Conservation (phyloP, 2,113 vertebrate species). For the Pterophyllum scalare region DNA sequence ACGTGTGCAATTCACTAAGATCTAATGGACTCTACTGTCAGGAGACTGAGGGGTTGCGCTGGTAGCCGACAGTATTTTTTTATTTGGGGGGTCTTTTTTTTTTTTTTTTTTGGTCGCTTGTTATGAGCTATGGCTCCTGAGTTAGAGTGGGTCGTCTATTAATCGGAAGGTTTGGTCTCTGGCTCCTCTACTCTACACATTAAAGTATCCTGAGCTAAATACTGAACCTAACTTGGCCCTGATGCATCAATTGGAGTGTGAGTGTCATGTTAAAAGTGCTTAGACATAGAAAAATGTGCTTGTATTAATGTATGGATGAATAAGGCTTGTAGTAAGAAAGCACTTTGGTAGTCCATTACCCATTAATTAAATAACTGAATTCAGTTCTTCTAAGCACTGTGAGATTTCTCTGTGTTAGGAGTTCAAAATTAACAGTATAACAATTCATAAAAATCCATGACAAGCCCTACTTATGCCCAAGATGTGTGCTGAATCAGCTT, state of each 20-base stretch:
- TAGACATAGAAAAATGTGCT: no score
- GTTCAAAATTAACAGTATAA: background rate
- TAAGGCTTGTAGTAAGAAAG: no score
- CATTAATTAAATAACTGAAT: background rate
- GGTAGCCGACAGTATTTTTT: no score
- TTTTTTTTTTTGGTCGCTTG: background rate
- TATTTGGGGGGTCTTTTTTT: no score
- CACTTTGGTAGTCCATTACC: background rate
- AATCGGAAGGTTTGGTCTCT: background rate
- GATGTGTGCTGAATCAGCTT: conserved; percentile 24
- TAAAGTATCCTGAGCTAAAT: background rate
- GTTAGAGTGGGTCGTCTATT: background rate
- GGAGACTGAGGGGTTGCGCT: no score
- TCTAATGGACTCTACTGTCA: no score
- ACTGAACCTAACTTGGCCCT: background rate
- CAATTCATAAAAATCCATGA: background rate
- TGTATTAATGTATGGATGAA: no score
- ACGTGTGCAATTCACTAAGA: no score
- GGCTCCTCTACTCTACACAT: background rate
- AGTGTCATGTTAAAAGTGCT: background rate
- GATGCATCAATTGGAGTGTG: background rate
- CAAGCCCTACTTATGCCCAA: background rate
- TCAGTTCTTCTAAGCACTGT: background rate
- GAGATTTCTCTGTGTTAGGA: background rate
- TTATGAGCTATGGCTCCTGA: background rate